Evolutionary conservation across 2,888 invertebrate genomes (phyloP).

Genomic region (Eupsilia transversa): DNA sequence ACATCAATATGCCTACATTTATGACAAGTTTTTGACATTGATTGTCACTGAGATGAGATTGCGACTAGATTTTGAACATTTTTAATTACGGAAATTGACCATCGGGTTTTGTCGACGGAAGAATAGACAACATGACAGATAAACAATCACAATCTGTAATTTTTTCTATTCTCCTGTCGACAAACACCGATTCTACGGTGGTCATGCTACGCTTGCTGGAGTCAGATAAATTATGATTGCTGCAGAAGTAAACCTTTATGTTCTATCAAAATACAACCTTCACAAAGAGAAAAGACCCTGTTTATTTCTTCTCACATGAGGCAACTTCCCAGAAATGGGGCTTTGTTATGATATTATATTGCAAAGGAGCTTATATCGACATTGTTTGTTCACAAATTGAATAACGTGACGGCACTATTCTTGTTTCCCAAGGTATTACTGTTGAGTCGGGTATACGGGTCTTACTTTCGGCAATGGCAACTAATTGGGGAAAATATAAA

Average conservation of each 20-base stretch:
- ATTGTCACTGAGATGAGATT: neutral
- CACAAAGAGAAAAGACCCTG: neutral
- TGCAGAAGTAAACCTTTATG: neutral
- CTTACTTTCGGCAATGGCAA: neutral
- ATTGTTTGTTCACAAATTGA: conserved; percentile 34
- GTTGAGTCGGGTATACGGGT: neutral
- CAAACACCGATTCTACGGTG: too few species aligned
- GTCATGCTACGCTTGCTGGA: too few species aligned
- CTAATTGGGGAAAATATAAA: conserved; percentile 14
- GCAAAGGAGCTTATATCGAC: conserved; percentile 41
- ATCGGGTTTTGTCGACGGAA: too few species aligned
- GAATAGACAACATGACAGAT: too few species aligned
- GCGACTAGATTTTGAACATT: neutral
- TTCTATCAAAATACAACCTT: neutral
- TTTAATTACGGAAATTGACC: neutral
- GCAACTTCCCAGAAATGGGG: neutral
- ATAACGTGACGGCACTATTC: conserved; percentile 6
- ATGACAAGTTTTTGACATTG: neutral
- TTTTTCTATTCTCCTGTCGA: too few species aligned
- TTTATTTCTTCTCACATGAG: conserved; percentile 1
- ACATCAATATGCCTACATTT: neutral
- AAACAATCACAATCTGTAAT: too few species aligned
- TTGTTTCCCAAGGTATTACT: conserved; percentile 1
- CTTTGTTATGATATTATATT: conserved; percentile 32
- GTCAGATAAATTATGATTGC: neutral